Conservation (phyloP, 2,888 invertebrate species). For the Amblyteles armatorius region DNA sequence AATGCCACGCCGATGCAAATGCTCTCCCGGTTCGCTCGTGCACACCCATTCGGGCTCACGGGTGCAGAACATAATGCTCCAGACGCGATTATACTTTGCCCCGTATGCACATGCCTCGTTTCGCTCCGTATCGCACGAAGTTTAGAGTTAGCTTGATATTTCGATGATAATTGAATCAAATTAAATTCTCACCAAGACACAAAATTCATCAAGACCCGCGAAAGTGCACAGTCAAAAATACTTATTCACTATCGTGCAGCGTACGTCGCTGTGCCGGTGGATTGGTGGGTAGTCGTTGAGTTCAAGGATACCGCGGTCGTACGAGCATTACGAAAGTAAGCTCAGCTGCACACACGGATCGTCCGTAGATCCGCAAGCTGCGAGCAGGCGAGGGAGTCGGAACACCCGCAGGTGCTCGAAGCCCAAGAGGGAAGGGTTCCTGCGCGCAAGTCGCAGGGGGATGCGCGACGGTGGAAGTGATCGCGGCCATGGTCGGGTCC, state of each 20-base stretch:
- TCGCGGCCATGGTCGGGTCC: constrained; percentile 72
- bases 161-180: neutral
- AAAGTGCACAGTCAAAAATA: neutral
- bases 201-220: neutral
- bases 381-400: neutral
- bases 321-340: constrained; percentile 3
- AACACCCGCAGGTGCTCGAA: constrained; percentile 37
- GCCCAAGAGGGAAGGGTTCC: constrained; percentile 45
- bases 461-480: constrained; percentile 48
- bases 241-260: neutral
- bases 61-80: constrained; percentile 34
- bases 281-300: constrained; percentile 32
- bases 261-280: neutral
- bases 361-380: constrained; percentile 11
- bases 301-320: constrained; percentile 52
- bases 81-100: constrained; percentile 23
- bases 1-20: constrained; percentile 38
- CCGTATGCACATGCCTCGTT: constrained; percentile 2
- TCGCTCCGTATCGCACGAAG: neutral
- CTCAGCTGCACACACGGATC: constrained; percentile 20
- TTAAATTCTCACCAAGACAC: neutral
- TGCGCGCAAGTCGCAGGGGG: constrained; percentile 45
- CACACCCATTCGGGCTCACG: constrained; percentile 17
- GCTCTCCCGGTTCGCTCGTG: neutral
- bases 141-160: neutral